phyloP scores from a whole-genome alignment of 2,797 vertebrate genomes.

The Cottoperca gobio region DNA sequence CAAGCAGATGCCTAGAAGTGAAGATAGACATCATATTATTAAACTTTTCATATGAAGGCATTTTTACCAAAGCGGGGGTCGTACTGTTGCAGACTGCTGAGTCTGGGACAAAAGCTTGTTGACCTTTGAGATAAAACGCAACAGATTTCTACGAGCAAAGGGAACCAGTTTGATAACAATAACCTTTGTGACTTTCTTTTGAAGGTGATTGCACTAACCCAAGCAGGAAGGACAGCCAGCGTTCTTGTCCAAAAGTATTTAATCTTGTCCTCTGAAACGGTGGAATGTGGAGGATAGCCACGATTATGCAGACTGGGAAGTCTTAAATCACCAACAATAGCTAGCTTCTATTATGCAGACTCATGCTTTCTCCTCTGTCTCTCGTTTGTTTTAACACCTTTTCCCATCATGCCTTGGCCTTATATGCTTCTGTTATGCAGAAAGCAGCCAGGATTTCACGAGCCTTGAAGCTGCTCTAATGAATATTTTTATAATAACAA shows the following conservation, averaged over 20 bases:
- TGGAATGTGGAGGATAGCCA: conserved; percentile 65
- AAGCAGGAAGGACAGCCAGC: conserved; percentile 53
- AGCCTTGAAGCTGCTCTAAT: conserved; percentile 1
- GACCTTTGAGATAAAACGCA: conserved; percentile 66
- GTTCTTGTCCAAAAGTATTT: conserved; percentile 61
- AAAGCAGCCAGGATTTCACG: conserved; percentile 30
- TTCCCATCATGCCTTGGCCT: conserved; percentile 30
- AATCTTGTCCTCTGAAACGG: conserved; percentile 62
- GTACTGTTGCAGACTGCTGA: conserved; percentile 28
- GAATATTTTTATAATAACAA: not conserved
- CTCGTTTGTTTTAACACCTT: conserved; percentile 15
- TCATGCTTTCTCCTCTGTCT: conserved; percentile 50
- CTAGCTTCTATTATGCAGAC: conserved; percentile 55
- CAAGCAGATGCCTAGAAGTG: conserved; percentile 47
- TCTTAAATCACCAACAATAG: conserved; percentile 73
- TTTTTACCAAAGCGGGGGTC: conserved; percentile 27
- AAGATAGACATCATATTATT: conserved; percentile 49
- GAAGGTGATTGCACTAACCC: conserved; percentile 44
- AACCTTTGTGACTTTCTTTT: conserved; percentile 66
- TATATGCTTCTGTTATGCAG: conserved; percentile 31
- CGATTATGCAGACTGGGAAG: conserved; percentile 57
- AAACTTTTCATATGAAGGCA: conserved; percentile 43
- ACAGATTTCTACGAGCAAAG: conserved; percentile 62
- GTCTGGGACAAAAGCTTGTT: conserved; percentile 42
- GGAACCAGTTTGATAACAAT: conserved; percentile 54